Conservation (phyloP, 2,888 invertebrate genomes). For the Dolichopus griseipennis region DNA sequence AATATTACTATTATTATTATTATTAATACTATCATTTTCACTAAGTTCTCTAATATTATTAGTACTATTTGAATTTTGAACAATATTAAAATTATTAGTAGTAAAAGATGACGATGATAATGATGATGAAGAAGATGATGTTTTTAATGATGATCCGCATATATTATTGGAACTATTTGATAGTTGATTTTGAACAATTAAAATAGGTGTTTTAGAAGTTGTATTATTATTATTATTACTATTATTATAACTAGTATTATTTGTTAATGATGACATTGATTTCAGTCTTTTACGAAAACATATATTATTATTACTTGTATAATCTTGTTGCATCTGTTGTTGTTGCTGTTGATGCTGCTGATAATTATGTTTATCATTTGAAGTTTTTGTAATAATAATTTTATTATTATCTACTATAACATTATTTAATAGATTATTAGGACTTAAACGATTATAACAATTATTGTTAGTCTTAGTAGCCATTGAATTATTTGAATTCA, state of each 20-base stretch:
- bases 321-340: constrained; percentile 20
- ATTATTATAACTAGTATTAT: background rate
- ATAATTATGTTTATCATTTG: constrained; percentile 21
- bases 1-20: constrained; percentile 17
- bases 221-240: constrained; percentile 8
- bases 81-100: background rate
- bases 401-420: background rate
- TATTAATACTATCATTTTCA: constrained; percentile 23
- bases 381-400: background rate
- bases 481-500: background rate
- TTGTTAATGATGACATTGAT: constrained; percentile 16
- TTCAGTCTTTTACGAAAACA: constrained; percentile 26
- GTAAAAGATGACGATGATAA: background rate
- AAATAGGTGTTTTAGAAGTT: background rate
- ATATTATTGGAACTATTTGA: background rate
- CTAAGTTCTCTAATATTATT: background rate
- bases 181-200: background rate
- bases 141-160: background rate
- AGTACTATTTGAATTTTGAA: background rate
- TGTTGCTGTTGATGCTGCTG: constrained; percentile 20
- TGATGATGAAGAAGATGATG: background rate
- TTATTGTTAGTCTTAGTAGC: background rate
- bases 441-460: constrained; percentile 1
- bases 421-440: background rate
- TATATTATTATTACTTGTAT: constrained; percentile 27